These are phyloP conservation scores for Trochalopteron elliotii DNA, from an alignment of 2,113 vertebrate genomes.

Conservation along the genomic window DNA sequence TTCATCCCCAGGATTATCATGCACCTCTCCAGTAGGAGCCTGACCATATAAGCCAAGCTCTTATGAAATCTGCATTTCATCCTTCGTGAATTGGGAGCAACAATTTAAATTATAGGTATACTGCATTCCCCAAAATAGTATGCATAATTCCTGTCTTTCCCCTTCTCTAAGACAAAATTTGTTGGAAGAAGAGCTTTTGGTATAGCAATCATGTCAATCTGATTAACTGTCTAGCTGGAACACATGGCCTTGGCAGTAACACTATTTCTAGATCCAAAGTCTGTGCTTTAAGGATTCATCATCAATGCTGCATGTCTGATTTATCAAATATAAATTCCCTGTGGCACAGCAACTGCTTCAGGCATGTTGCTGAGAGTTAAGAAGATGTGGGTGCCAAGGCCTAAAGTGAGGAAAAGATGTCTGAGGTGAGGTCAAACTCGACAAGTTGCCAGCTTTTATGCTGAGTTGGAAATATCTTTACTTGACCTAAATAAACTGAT, in stretches of 20 bases:
- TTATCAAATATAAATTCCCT: conserved; percentile 47
- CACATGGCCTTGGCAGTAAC: neutral
- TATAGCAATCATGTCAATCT: conserved; percentile 31
- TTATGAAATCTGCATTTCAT: neutral
- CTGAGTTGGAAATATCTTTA: neutral
- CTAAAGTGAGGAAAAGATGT: conserved; percentile 46
- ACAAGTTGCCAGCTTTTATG: neutral
- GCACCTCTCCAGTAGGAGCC: neutral
- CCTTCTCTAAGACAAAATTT: neutral
- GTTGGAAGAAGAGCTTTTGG: conserved; percentile 27
- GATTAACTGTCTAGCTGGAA: conserved; percentile 40
- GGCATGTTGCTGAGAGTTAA: neutral
- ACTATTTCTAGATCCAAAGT: neutral
- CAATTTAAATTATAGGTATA: neutral
- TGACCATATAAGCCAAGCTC: neutral
- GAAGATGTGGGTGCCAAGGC: neutral
- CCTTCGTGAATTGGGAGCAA: neutral
- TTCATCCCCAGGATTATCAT: neutral
- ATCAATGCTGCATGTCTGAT: neutral
- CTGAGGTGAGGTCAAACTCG: neutral
- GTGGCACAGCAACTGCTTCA: neutral
- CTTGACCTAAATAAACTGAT: conserved; percentile 45
- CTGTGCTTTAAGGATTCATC: neutral
- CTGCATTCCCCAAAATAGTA: neutral
- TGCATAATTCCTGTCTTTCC: neutral